Base-by-base conservation (phyloP, 2,888 invertebrate genomes). In the Himalopsyche kuldschensis region DNA sequence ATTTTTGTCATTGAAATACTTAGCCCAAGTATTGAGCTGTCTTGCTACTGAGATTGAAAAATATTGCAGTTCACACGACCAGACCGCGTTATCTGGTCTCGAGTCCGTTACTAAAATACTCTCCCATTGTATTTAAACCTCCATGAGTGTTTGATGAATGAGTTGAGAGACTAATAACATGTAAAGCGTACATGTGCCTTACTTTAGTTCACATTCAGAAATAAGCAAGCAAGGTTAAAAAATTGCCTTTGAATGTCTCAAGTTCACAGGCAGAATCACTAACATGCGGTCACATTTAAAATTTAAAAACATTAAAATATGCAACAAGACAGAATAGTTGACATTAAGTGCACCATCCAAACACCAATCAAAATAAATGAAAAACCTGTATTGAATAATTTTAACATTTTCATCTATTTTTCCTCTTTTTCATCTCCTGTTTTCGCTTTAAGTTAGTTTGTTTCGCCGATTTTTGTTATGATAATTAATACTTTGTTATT, bases 31-130 rank as follows among this genome's bases (percentile, higher is more conserved):
- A 41, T 41, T 15, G 41, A 15, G 41, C 27, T 69, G 30, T 69
- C 79, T 75, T 32, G 82, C 82, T 82, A 82, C 82, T 75, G 82
- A 82, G 82, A 82, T 82, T 82, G 82, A 82, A 82, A 77, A 82
- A 82, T 82, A 75, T 75, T 75, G 82, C 82, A 47, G 79, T 82
- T 82, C 79, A 82, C 69, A 69, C 69, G 69, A 69, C 24, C 24
- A 69, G 27, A 30, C 27, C 69, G 15, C 5, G 69, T 15, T 69
- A 24, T 24, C 69, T 27, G 24, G 27, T 69, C 27, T 69, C 30
- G 27, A 69, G 69, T 15, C 69, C 27, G 69, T 69, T 24, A 69
- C 8, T 69, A 11, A 30, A 69, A 69, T 30, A 69, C 24, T 69
- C 69, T 69, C 11, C 69, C 69, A 69, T 69, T 69, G 69, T 69